phyloP scores from a whole-genome alignment of 2,113 vertebrate species.

The Ptilonorhynchus violaceus region DNA sequence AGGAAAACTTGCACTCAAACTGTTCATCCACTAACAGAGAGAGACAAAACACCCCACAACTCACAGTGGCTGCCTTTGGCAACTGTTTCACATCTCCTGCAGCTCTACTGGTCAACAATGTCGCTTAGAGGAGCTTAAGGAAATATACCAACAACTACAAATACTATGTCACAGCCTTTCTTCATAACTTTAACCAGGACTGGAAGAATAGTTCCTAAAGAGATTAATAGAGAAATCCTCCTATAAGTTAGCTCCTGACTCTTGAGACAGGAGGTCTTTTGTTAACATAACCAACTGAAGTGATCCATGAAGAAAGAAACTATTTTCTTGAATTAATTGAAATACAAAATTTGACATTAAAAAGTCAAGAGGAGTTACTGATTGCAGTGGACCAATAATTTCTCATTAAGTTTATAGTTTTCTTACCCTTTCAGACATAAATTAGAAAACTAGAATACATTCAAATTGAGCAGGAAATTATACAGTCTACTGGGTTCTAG shows the following conservation, averaged over 20 bases:
- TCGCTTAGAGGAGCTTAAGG: not conserved
- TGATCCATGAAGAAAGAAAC: not conserved
- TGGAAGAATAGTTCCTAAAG: not conserved
- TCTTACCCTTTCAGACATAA: not conserved
- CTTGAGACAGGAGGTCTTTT: not conserved
- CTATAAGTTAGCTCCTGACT: not conserved
- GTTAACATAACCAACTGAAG: rapidly evolving
- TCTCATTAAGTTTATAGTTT: not conserved
- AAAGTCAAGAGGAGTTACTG: not conserved
- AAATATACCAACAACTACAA: not conserved
- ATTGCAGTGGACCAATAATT: not conserved
- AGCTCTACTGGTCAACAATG: not conserved
- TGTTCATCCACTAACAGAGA: not conserved
- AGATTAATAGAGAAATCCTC: not conserved
- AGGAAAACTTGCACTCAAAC: not conserved
- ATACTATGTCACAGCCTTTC: not conserved
- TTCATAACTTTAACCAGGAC: not conserved
- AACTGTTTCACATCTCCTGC: not conserved
- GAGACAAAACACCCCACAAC: too few species aligned
- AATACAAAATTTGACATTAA: not conserved
- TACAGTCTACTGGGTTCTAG: not conserved
- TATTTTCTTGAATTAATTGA: not conserved
- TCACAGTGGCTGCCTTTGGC: not conserved
- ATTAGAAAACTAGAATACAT: not conserved
- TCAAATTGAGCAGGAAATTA: not conserved